Conservation (phyloP, 2,888 invertebrate species). For the Smittia sp. region DNA sequence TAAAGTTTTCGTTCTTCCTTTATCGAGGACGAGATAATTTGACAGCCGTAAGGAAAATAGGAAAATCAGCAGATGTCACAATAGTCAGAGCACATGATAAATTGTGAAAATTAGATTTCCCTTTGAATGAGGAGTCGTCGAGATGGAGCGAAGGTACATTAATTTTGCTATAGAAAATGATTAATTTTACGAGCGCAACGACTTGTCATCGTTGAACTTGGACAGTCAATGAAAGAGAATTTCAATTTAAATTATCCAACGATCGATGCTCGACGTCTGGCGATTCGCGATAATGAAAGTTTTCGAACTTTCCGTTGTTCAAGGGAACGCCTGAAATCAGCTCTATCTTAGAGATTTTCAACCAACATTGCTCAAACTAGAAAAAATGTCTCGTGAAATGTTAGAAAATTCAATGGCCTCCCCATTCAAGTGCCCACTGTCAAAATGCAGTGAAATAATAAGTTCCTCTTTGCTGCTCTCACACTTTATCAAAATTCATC, state of each 20-base stretch:
- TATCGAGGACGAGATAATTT: slow-evolving; percentile 23
- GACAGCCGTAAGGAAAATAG: slow-evolving; percentile 35
- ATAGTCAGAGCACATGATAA: slow-evolving; percentile 40
- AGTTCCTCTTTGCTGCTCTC: slow-evolving; percentile 4
- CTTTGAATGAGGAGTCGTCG: neutral
- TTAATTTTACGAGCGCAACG: slow-evolving; percentile 22
- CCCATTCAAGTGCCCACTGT: slow-evolving; percentile 20
- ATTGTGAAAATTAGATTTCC: slow-evolving; percentile 40
- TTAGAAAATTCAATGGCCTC: neutral
- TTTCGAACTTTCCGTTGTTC: too few relatives aligned
- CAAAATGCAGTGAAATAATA: neutral
- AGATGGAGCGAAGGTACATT: slow-evolving; percentile 22
- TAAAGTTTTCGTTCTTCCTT: slow-evolving; percentile 15
- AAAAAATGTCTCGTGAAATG: too few relatives aligned
- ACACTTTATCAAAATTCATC: slow-evolving; percentile 9
- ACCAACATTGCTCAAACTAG: too few relatives aligned
- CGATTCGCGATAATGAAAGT: neutral
- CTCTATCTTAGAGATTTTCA: too few relatives aligned
- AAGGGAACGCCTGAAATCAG: too few relatives aligned
- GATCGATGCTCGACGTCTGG: neutral
- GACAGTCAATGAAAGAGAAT: neutral
- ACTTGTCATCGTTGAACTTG: neutral
- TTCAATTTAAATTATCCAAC: neutral
- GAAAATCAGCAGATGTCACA: slow-evolving; percentile 40
- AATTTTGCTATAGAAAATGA: slow-evolving; percentile 15